Evolutionary conservation across 2,888 invertebrate species (phyloP).

Genomic region (Willowsia nigromaculata): DNA sequence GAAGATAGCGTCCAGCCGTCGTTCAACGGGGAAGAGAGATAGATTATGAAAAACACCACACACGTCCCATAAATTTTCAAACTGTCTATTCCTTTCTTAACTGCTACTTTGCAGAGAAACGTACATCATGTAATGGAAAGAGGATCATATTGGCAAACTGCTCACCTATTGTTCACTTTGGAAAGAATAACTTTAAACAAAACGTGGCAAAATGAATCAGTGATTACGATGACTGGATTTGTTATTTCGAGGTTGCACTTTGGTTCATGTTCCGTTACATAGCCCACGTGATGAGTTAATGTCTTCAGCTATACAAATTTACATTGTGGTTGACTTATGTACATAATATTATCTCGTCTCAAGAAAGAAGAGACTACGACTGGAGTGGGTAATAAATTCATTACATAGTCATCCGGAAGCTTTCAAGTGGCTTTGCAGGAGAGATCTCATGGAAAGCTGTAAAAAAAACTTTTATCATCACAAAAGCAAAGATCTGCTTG

Average conservation of each 20-base stretch:
- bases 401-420: slow-evolving; percentile 23
- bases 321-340: neutral
- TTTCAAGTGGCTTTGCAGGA: slow-evolving; percentile 3
- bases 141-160: no score
- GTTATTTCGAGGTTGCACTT: neutral
- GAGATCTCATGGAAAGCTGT: slow-evolving; percentile 14
- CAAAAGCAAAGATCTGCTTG: slow-evolving; percentile 10
- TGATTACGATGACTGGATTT: slow-evolving; percentile 16
- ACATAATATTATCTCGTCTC: no score
- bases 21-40: neutral
- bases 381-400: slow-evolving; percentile 41
- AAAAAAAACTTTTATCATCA: slow-evolving; percentile 41
- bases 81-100: slow-evolving; percentile 30
- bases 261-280: neutral
- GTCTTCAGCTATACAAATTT: no score
- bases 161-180: neutral
- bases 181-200: slow-evolving; percentile 9
- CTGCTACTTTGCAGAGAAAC: neutral
- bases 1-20: slow-evolving; percentile 33
- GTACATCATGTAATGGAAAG: neutral
- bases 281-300: neutral
- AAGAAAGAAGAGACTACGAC: neutral
- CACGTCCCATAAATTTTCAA: slow-evolving; percentile 55
- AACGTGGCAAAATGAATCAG: slow-evolving; percentile 47
- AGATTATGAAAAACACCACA: slow-evolving; percentile 49